Evolutionary conservation across 2,113 vertebrate genomes (phyloP).

Genomic region (Phaetusa simplex): DNA sequence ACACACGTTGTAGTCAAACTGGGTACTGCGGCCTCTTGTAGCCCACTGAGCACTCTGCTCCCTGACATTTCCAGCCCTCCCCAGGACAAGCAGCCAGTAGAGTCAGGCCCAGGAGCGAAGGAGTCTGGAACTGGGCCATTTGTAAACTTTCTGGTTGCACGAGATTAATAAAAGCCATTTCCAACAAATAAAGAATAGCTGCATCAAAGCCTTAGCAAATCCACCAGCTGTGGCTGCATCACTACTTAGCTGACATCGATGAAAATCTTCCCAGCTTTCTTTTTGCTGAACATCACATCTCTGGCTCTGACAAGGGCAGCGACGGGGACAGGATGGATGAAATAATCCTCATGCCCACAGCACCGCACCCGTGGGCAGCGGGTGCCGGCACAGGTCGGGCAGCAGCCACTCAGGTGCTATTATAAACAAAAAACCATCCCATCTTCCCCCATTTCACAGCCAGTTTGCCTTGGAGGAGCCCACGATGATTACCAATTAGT

Average conservation of each 20-base stretch:
- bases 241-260: fast-evolving
- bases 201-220: neutral
- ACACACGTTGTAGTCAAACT: fast-evolving
- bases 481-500: neutral
- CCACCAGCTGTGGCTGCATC: fast-evolving
- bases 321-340: neutral
- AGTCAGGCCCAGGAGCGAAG: neutral
- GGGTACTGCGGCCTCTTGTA: fast-evolving
- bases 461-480: neutral
- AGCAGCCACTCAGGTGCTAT: neutral
- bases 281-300: neutral
- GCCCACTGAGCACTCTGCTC: neutral
- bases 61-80: neutral
- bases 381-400: fast-evolving
- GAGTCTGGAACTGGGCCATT: neutral
- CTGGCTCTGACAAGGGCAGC: neutral
- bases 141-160: neutral
- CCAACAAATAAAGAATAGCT: neutral
- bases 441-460: neutral
- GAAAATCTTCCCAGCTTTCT: neutral
- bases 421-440: neutral
- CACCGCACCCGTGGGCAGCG: fast-evolving
- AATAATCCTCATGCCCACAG: neutral
- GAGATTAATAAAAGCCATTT: neutral
- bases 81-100: neutral